Conservation (phyloP, 1,140 invertebrate genomes). For the Trachymyrmex septentrionalis region DNA sequence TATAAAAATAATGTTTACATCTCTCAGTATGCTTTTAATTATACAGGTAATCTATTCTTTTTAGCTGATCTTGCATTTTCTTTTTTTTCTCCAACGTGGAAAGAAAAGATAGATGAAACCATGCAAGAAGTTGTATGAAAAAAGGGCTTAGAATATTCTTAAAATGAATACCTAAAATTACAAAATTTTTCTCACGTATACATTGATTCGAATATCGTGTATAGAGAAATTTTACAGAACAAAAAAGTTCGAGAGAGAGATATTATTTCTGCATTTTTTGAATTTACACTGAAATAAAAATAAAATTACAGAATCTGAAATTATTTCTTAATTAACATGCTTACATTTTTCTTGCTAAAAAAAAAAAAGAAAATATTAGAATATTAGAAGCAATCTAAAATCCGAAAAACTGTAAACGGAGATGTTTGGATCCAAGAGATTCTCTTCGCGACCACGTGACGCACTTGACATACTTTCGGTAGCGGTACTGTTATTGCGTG, state of each 20-base stretch:
- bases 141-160: neutral
- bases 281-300: neutral
- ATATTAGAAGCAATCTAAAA: neutral
- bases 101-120: no score
- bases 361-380: neutral
- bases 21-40: neutral
- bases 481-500: slow-evolving; percentile 55
- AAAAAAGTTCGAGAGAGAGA: neutral
- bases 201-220: neutral
- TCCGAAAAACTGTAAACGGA: neutral
- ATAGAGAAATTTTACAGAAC: neutral
- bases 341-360: neutral
- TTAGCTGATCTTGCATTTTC: no score
- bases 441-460: slow-evolving; percentile 28
- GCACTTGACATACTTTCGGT: slow-evolving; percentile 64
- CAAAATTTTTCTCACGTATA: neutral
- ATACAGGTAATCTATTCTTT: neutral
- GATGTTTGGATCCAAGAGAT: neutral
- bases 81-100: no score
- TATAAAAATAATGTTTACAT: neutral
- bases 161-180: neutral
- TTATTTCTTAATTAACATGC: neutral
- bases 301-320: neutral
- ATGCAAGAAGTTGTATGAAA: no score
- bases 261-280: neutral